phyloP scores from a whole-genome alignment of 1,140 invertebrate genomes.

The Caerostris darwini region DNA sequence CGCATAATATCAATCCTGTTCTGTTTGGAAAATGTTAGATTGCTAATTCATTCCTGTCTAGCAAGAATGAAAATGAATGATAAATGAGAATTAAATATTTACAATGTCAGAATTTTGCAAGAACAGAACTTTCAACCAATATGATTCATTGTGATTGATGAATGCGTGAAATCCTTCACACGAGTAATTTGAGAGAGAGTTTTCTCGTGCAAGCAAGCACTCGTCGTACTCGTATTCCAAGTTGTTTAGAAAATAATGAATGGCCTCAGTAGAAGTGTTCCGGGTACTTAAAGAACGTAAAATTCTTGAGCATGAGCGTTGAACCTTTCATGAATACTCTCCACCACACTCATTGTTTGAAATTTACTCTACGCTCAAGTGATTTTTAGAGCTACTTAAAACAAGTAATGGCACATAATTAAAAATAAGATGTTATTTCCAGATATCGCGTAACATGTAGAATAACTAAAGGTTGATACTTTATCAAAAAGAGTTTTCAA shows the following conservation, averaged over 20 bases:
- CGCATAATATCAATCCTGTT: not conserved
- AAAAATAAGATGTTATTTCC: not conserved
- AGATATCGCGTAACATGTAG: not conserved
- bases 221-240: slow-evolving; percentile 58
- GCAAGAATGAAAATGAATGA: not conserved
- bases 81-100: not conserved
- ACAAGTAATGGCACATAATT: not conserved
- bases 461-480: not conserved
- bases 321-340: not conserved
- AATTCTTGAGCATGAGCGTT: not conserved
- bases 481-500: not conserved
- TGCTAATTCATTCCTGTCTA: not conserved
- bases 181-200: slow-evolving; percentile 54
- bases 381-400: not conserved
- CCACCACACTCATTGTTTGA: not conserved
- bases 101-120: slow-evolving; percentile 23
- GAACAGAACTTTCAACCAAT: not conserved
- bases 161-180: slow-evolving; percentile 52
- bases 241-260: slow-evolving; percentile 59
- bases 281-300: slow-evolving; percentile 52
- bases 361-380: not conserved
- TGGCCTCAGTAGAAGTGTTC: slow-evolving; percentile 49
- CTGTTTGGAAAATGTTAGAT: not conserved
- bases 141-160: slow-evolving; percentile 68
- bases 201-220: not conserved